Evolutionary conservation across 2,888 invertebrate genomes (phyloP).

Genomic region (Lingula anatina): DNA sequence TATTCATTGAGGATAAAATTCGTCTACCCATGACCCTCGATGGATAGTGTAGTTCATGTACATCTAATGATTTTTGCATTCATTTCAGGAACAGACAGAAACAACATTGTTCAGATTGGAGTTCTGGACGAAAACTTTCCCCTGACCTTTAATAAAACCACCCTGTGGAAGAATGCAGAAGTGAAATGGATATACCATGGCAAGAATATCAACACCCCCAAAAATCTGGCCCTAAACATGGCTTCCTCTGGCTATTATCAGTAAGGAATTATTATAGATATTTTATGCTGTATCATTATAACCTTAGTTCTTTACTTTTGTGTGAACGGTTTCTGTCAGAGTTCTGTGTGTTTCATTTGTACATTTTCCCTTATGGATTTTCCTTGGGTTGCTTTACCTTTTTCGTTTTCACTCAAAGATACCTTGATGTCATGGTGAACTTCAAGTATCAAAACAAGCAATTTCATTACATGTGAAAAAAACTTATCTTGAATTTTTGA

Average conservation of each 20-base stretch:
- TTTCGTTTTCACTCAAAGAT: neutral
- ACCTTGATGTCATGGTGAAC: neutral
- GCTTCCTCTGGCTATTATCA: conserved; percentile 47
- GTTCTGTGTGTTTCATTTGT: too few species aligned
- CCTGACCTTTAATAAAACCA: conserved; percentile 36
- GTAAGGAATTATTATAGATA: conserved; percentile 17
- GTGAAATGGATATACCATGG: too few species aligned
- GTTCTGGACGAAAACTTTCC: conserved; percentile 42
- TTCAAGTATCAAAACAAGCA: conserved; percentile 24
- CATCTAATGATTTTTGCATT: neutral
- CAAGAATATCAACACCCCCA: conserved; percentile 17
- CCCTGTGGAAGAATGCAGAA: conserved; percentile 36
- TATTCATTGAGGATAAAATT: too few species aligned
- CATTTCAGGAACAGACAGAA: conserved; percentile 43
- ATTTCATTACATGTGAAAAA: too few species aligned
- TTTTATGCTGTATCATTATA: too few species aligned
- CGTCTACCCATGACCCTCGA: too few species aligned
- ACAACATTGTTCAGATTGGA: conserved; percentile 40
- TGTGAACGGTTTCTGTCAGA: neutral
- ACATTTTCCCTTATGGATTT: too few species aligned
- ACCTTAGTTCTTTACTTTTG: too few species aligned
- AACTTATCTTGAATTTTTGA: too few species aligned
- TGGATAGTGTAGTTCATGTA: neutral
- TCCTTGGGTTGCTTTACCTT: too few species aligned
- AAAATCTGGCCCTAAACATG: conserved; percentile 41